Evolutionary conservation across 2,888 invertebrate genomes (phyloP).

Genomic region (Agriopis leucophaearia): DNA sequence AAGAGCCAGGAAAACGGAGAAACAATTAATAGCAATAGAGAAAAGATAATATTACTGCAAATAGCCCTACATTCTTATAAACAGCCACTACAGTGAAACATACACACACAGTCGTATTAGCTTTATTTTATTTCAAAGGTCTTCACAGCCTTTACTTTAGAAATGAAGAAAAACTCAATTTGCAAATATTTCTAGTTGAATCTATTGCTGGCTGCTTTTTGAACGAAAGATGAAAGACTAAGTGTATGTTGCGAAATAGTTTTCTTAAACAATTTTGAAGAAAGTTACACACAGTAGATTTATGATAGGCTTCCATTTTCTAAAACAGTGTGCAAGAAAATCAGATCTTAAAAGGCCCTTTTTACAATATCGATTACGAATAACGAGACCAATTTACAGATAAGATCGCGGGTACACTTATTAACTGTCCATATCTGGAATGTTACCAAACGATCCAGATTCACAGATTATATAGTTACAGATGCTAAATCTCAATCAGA

Average conservation of each 20-base stretch:
- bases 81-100: neutral
- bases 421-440: slow-evolving; percentile 50
- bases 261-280: no score
- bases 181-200: no score
- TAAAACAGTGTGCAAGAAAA: slow-evolving; percentile 11
- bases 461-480: slow-evolving; percentile 2
- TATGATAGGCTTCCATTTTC: neutral
- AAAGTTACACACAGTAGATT: no score
- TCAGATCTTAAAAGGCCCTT: slow-evolving; percentile 24
- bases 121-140: neutral
- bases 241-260: no score
- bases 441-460: slow-evolving; percentile 40
- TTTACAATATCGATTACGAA: slow-evolving; percentile 41
- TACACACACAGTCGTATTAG: neutral
- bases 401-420: slow-evolving; percentile 52
- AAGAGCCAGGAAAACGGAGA: neutral
- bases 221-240: no score
- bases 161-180: neutral
- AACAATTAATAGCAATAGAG: slow-evolving; percentile 1
- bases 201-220: no score
- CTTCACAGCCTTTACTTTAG: neutral
- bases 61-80: neutral
- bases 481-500: slow-evolving; percentile 1
- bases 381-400: slow-evolving; percentile 52
- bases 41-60: neutral